Evolutionary conservation across 2,888 invertebrate genomes (phyloP), one percentile per base, ranked within the genome.

Genomic region (Lathronympha strigana): DNA sequence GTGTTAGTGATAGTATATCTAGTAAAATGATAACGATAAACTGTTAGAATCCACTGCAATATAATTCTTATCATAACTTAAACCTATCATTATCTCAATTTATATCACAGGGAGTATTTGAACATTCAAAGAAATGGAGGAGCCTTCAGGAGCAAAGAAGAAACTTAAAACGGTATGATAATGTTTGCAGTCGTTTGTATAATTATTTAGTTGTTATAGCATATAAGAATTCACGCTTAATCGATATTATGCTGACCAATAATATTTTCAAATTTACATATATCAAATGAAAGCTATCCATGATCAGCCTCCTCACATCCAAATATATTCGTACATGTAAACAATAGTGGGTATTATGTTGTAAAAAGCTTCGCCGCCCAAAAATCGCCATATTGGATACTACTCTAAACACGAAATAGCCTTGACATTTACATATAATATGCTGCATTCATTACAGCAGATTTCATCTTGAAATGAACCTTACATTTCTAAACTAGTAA

Each of bases 111-210:
- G 38, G 15, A 3, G 28, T 67, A 38, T 50, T 54, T 50, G 15
- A n/a, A 25, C 45, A 21, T 15, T 15, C 61, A 45, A 17, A 23
- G 69, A 67, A 62, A 83, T 90, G 87, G 92, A 92, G 47, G 90
- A 82, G 71, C 84, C 88, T 43, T 88, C 89, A 4, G 85, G 83
- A 72, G 86, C 89, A 1, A 90, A 87, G 74, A 92, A 91, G 73
- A 92, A 92, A 79, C 77, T 91, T 0, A 92, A 92, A 85, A 89
- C 89, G 28, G 92, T 92, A 75, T 87, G 89, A 87, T 49, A 36
- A 25, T 28, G 9, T 51, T 33, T 63, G 28, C 6, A 38, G 23
- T 36, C 21, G 17, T 9, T 13, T 21, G 23, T 23, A 51, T 36
- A 43, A 8, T 13, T 15, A 21, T 50, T 11, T 28, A 19, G 23